Conservation (phyloP, 2,888 invertebrate genomes). For the Agriopis marginaria region DNA sequence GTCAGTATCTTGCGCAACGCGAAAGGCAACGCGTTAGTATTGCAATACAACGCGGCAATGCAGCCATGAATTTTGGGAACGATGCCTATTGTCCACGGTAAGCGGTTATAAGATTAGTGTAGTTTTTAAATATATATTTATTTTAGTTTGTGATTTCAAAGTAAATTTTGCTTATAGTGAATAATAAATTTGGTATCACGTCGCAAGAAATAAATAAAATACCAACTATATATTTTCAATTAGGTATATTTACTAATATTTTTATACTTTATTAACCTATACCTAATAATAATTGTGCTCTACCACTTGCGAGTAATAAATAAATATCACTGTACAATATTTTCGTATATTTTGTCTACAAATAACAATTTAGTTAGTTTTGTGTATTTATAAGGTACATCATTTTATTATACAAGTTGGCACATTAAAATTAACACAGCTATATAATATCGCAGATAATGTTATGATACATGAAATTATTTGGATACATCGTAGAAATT, state of each 20-base stretch:
- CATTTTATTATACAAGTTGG: conserved; percentile 2
- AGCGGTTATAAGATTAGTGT: too few species aligned
- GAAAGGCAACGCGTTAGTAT: too few species aligned
- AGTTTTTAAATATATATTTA: too few species aligned
- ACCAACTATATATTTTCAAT: background rate
- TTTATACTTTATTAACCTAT: background rate
- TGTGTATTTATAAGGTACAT: background rate
- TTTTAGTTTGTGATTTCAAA: too few species aligned
- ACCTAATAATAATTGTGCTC: conserved; percentile 1
- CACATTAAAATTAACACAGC: conserved; percentile 8
- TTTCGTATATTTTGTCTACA: background rate
- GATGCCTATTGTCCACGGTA: too few species aligned
- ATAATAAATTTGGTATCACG: too few species aligned
- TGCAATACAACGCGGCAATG: too few species aligned
- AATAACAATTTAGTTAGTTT: conserved; percentile 4
- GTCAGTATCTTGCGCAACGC: too few species aligned
- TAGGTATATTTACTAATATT: background rate
- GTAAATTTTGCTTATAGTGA: too few species aligned
- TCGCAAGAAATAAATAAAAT: background rate
- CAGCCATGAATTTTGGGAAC: too few species aligned
- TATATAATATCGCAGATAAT: background rate
- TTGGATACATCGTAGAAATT: background rate
- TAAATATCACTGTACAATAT: conserved; percentile 22
- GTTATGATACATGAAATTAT: background rate
- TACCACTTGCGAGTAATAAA: conserved; percentile 33